Evolutionary conservation across 1,140 invertebrate genomes (phyloP).

Genomic region (Hyles vespertilio): DNA sequence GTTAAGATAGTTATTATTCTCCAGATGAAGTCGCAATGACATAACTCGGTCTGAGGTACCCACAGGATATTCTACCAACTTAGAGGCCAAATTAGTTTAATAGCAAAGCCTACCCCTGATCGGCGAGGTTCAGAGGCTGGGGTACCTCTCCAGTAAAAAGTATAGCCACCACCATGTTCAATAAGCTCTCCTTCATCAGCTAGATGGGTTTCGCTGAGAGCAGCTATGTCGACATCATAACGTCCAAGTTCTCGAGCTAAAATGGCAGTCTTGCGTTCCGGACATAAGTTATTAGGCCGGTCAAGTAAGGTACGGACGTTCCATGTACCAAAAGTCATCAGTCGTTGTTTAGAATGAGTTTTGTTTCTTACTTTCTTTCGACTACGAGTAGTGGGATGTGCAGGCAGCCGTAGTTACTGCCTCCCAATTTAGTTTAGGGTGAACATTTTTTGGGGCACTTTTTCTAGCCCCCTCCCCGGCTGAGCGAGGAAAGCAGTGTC

Average conservation of each 20-base stretch:
- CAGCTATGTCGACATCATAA: neutral
- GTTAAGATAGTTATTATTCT: slow-evolving; percentile 22
- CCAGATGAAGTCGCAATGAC: slow-evolving; percentile 19
- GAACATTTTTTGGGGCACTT: too few species aligned
- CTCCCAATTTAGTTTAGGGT: neutral
- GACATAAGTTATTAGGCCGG: neutral
- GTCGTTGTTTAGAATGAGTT: too few species aligned
- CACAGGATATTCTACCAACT: slow-evolving; percentile 11
- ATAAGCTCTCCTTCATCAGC: slow-evolving; percentile 10
- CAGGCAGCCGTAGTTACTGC: neutral
- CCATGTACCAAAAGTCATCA: too few species aligned
- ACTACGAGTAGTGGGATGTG: neutral
- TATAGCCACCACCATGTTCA: slow-evolving; percentile 19
- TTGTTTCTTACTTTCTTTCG: too few species aligned
- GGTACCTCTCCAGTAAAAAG: slow-evolving; percentile 14
- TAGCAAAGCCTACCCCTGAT: slow-evolving; percentile 17
- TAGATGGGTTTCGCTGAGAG: slow-evolving; percentile 1
- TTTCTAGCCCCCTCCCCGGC: neutral
- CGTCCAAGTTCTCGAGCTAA: neutral
- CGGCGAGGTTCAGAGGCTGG: slow-evolving; percentile 9
- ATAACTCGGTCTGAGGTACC: slow-evolving; percentile 18
- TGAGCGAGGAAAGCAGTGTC: slow-evolving; percentile 10
- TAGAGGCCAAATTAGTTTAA: slow-evolving; percentile 3
- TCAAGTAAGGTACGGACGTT: too few species aligned
- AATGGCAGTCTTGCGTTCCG: neutral